A percentile compares a stretch with the other conserved stretches of the same genome.
Conservation (phyloP, 2,888 invertebrate species). For the Drosophila vallismaia region DNA sequence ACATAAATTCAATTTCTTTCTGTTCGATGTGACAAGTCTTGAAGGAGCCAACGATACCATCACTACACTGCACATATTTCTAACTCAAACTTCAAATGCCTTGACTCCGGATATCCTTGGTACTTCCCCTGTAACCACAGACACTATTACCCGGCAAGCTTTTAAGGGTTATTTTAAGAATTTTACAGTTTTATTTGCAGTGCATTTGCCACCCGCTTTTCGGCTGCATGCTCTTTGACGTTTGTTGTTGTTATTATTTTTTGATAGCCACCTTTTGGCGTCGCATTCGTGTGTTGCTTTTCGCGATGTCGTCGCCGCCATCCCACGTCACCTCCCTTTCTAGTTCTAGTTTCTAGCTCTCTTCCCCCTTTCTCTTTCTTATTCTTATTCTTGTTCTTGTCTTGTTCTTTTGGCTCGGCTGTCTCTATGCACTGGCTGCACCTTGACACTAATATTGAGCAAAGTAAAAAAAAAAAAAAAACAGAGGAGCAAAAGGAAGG, state of each 20-base stretch:
- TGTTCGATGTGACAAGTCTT: constrained; percentile 58
- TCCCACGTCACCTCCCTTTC: constrained; percentile 19
- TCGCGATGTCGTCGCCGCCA: constrained; percentile 39
- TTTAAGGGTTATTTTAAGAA: too few relatives aligned
- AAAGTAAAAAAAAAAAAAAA: constrained; percentile 65
- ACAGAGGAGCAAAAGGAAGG: constrained; percentile 35
- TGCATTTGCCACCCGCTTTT: constrained; percentile 10
- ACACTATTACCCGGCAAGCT: too few relatives aligned
- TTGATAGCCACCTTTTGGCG: constrained; percentile 59
- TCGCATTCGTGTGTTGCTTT: constrained; percentile 45
- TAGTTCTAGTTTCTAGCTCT: constrained; percentile 35
- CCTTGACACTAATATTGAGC: constrained; percentile 77
- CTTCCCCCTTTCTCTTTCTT: constrained; percentile 17
- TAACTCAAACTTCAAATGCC: background rate
- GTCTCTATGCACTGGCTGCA: constrained; percentile 62
- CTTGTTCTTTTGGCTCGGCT: constrained; percentile 40
- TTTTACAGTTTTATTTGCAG: background rate
- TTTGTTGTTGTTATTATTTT: constrained; percentile 49
- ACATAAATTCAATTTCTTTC: constrained; percentile 66
- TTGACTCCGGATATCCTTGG: background rate
- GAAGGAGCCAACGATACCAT: constrained; percentile 14
- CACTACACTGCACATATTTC: background rate
- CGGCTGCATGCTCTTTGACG: constrained; percentile 14
- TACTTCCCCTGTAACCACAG: too few relatives aligned
- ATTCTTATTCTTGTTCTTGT: constrained; percentile 24